Conservation (phyloP, 2,797 vertebrate genomes). For the Siniperca obscura region DNA sequence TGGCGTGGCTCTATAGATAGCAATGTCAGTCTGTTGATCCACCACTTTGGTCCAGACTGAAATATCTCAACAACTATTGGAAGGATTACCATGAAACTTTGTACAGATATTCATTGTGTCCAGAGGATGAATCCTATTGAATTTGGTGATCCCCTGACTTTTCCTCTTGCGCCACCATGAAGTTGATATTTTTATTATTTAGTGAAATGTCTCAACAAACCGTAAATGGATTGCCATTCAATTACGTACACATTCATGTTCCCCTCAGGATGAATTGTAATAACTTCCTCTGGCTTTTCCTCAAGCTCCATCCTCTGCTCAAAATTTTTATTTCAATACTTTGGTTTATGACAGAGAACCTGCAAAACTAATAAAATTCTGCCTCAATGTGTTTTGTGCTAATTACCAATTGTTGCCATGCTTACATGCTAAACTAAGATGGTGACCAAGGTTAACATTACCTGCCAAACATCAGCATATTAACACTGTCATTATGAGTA, state of each 20-base stretch:
- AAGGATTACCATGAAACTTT: neutral
- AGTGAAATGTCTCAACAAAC: no score
- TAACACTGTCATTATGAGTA: neutral
- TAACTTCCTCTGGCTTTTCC: constrained; percentile 1
- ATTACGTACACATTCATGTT: neutral
- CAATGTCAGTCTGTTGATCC: no score
- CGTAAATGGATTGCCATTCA: no score
- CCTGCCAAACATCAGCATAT: neutral
- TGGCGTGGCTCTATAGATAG: no score
- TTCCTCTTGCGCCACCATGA: no score
- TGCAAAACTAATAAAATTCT: neutral
- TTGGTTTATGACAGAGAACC: neutral
- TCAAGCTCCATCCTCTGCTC: neutral
- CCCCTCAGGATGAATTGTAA: neutral
- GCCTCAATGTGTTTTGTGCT: neutral
- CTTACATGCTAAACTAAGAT: constrained; percentile 1
- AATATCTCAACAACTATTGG: neutral
- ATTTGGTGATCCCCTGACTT: no score
- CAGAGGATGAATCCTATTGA: no score
- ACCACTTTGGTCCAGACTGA: neutral
- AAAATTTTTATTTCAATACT: neutral
- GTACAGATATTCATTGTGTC: no score
- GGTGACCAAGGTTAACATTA: neutral
- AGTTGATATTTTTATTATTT: no score
- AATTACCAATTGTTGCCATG: neutral